Evolutionary conservation across 2,113 vertebrate genomes (phyloP).

Genomic region (Colaptes auratus): DNA sequence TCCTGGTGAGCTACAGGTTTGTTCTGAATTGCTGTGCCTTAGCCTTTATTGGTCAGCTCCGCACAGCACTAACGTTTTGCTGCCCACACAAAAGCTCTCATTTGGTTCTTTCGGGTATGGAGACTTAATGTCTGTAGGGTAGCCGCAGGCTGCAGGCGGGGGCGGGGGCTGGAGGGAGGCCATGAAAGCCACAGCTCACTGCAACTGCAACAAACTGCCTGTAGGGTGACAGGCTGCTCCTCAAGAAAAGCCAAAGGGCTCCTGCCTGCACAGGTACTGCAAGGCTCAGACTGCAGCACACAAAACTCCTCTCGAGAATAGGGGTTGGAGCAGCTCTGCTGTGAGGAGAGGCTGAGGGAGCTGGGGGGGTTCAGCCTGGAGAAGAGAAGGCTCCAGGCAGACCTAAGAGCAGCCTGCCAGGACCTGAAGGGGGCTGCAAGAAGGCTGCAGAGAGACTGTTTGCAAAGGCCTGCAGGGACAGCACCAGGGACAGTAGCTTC

Average conservation of each 20-base stretch:
- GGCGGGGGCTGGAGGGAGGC: neutral
- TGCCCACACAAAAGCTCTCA: neutral
- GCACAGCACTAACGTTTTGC: neutral
- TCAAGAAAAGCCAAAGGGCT: conserved; percentile 67
- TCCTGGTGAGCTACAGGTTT: neutral
- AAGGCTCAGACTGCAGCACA: conserved; percentile 58
- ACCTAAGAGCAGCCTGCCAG: no score
- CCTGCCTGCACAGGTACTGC: conserved; percentile 32
- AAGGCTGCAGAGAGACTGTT: no score
- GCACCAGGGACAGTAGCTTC: no score
- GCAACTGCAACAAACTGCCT: conserved; percentile 63
- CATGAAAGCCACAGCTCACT: conserved; percentile 42
- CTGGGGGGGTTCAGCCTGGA: no score
- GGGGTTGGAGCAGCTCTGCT: no score
- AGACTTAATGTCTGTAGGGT: neutral
- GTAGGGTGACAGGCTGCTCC: conserved; percentile 51
- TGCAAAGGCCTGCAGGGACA: no score
- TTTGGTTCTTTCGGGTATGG: neutral
- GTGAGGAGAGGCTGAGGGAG: no score
- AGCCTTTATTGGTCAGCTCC: neutral
- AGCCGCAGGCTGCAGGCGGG: neutral
- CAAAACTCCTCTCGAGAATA: conserved; percentile 53
- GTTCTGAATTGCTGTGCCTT: neutral
- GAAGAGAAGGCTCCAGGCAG: no score
- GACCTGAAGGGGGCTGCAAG: no score